A percentile compares a stretch with the other conserved stretches of the same genome.
Evolutionary conservation across 2,888 invertebrate genomes (phyloP).

Genomic region (Oxycera nigricornis): DNA sequence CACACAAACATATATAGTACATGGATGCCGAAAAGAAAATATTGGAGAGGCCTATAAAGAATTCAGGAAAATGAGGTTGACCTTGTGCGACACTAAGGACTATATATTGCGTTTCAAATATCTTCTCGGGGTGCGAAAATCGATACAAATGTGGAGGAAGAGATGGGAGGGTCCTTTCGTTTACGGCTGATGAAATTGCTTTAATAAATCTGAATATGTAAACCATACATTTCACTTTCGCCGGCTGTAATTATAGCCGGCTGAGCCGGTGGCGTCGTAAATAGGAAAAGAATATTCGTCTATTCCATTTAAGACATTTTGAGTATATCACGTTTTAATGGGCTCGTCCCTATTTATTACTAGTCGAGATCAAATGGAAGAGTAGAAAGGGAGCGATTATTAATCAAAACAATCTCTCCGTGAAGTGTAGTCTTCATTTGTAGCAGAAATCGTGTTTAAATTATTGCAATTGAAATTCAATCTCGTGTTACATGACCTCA

Average conservation of each 20-base stretch:
- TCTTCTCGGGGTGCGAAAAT: neutral
- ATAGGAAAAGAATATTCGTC: too few relatives aligned
- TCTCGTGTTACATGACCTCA: too few relatives aligned
- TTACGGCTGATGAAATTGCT: neutral
- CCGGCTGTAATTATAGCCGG: neutral
- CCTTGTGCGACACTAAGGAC: neutral
- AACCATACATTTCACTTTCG: neutral
- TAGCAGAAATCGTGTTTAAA: too few relatives aligned
- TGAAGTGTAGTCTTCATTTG: too few relatives aligned
- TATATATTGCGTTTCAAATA: neutral
- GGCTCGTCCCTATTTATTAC: too few relatives aligned
- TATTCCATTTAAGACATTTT: too few relatives aligned
- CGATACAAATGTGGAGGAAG: neutral
- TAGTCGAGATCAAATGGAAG: too few relatives aligned
- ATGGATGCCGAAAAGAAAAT: neutral
- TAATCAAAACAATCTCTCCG: too few relatives aligned
- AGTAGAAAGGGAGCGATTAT: too few relatives aligned
- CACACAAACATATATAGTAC: too few relatives aligned
- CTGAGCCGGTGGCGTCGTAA: neutral
- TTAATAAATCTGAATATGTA: neutral
- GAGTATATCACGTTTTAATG: too few relatives aligned
- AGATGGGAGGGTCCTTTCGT: neutral
- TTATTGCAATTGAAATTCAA: too few relatives aligned
- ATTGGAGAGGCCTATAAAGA: neutral
- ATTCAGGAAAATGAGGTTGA: neutral